phyloP scores from a whole-genome alignment of 35 echinoderm and acorn worm species.

The Apostichopus parvimensis region DNA sequence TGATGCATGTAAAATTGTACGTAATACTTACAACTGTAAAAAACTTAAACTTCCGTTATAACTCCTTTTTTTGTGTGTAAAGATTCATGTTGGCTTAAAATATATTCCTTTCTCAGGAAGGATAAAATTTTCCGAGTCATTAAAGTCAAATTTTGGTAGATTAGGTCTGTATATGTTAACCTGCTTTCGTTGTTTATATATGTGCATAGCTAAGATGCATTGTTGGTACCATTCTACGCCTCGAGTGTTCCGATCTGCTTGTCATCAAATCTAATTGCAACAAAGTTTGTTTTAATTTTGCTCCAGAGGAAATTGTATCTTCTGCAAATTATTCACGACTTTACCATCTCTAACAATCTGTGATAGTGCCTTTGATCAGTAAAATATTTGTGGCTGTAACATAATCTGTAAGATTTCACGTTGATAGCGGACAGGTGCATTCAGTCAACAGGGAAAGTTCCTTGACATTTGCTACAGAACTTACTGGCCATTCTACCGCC shows the following conservation, averaged over 20 bases:
- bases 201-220: too few relatives aligned
- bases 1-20: too few relatives aligned
- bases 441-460: not conserved
- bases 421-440: not conserved
- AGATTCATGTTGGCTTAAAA: too few relatives aligned
- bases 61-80: too few relatives aligned
- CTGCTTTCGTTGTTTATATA: too few relatives aligned
- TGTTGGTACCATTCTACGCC: not conserved
- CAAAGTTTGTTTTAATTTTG: constrained; percentile 36
- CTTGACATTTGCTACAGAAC: not conserved
- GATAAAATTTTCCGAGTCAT: too few relatives aligned
- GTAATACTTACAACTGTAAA: too few relatives aligned
- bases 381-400: constrained; percentile 25
- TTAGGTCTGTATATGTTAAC: too few relatives aligned
- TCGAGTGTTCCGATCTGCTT: not conserved
- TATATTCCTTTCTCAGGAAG: too few relatives aligned
- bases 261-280: constrained; percentile 33
- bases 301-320: not conserved
- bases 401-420: not conserved
- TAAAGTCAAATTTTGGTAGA: too few relatives aligned
- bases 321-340: not conserved
- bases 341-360: not conserved
- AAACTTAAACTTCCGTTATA: too few relatives aligned
- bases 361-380: not conserved
- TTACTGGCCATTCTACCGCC: not conserved